Percentiles rank a stretch among this genome's conserved stretches.
phyloP scores from a whole-genome alignment of 2,113 vertebrate species.

The Oostethus manadensis region DNA sequence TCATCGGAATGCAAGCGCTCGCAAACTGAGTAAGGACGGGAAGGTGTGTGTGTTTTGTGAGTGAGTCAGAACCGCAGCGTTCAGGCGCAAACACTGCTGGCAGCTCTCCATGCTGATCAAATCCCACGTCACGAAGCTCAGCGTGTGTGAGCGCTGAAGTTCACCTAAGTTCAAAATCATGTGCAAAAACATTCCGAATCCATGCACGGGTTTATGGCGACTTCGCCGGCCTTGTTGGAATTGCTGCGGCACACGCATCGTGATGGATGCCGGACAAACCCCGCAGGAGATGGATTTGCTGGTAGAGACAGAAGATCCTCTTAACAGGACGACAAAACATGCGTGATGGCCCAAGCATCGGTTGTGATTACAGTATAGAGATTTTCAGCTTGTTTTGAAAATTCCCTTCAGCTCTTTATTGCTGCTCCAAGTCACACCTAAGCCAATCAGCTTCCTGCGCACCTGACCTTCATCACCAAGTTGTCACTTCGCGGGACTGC shows the following conservation, averaged over 20 bases:
- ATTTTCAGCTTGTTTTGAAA: background rate
- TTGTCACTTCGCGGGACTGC: background rate
- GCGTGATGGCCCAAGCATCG: background rate
- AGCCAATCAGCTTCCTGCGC: background rate
- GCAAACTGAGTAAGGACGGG: constrained; percentile 18
- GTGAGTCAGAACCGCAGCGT: constrained; percentile 28
- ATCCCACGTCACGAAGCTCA: constrained; percentile 48
- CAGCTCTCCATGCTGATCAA: constrained; percentile 57
- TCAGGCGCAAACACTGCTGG: constrained; percentile 54
- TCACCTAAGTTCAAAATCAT: constrained; percentile 41
- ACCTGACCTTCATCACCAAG: background rate
- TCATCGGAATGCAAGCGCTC: constrained; percentile 26
- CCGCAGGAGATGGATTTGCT: constrained; percentile 59
- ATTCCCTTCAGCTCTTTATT: background rate
- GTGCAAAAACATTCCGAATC: constrained; percentile 3
- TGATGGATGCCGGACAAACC: constrained; percentile 60
- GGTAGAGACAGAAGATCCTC: constrained; percentile 57
- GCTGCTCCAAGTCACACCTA: no score
- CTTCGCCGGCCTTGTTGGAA: background rate
- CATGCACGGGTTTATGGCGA: constrained; percentile 15
- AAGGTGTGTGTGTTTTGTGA: constrained; percentile 24
- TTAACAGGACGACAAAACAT: background rate
- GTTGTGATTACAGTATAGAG: background rate
- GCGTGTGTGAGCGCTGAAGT: constrained; percentile 32
- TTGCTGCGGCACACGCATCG: constrained; percentile 33